Evolutionary conservation across 2,113 vertebrate species (phyloP), one percentile per base, ranked within the genome.

Genomic region (Calyptomena viridis): DNA sequence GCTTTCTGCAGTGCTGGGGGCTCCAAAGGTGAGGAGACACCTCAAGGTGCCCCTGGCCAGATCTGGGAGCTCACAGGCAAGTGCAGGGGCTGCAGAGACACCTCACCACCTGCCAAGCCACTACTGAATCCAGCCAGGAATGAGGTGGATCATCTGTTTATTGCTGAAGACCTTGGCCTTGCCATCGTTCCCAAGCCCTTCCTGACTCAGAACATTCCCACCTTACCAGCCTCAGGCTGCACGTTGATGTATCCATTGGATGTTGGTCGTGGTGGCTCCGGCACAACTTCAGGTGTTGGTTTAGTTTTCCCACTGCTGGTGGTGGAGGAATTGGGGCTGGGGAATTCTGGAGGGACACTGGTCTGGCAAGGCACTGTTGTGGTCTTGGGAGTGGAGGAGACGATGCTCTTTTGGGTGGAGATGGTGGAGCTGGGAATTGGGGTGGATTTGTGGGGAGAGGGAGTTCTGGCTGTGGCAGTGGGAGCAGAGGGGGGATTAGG

Each of bases 121-220:
- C 31, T 22, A 0, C 23, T 18, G 67, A 23, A 35, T 8, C 31
- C 46, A n/a, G 5, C 46, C 44, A 16, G 59, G 25, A 59, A 14
- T 1, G 1, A n/a, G 42, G 28, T 9, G 40, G 30, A 30, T 42
- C 39, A 63, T 4, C 64, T 44, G 15, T 30, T 71, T 14, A 10
- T 42, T 7, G 1, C 14, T 33, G 56, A 27, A 28, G 40, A 10
- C 23, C 46, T 23, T 9, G 28, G 37, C 82, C 56, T 50, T 1
- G 0, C 23, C 24, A 2, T 12, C 7, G 0, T 17, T 59, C 60
- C 64, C 33, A 4, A 81, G 35, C 33, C 11, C 35, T 50, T 37
- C 67, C 73, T 0, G 0, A 2, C 42, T 14, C 13, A 0, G 3
- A 11, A 3, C 30, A 0, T 3, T 52, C 33, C 23, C 53, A 1